phyloP scores from a whole-genome alignment of 2,797 vertebrate genomes.

The Sternarchorhynchus goeldii region DNA sequence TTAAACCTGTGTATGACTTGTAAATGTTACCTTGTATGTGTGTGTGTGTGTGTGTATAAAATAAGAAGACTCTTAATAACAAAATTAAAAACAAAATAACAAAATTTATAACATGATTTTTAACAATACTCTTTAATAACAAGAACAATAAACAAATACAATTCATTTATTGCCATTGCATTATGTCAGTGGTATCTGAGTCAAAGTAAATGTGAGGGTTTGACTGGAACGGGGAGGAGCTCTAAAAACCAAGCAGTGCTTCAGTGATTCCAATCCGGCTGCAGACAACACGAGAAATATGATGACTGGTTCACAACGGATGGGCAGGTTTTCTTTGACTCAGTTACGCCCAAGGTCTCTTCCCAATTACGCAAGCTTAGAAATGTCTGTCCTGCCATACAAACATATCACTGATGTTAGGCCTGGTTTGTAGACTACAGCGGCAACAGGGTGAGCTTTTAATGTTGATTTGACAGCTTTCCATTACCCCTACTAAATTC shows the following conservation, averaged over 20 bases:
- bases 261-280: background rate
- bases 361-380: background rate
- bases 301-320: no score
- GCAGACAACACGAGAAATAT: background rate
- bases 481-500: conserved; percentile 40
- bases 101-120: no score
- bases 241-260: background rate
- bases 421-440: background rate
- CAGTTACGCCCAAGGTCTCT: background rate
- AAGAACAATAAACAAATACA: no score
- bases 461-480: conserved; percentile 40
- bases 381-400: background rate
- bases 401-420: background rate
- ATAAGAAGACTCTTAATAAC: no score
- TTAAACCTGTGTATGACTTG: no score
- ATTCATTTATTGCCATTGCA: no score
- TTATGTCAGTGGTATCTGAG: background rate
- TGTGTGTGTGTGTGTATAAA: no score
- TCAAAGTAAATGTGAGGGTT: background rate
- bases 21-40: no score
- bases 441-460: conserved; percentile 4
- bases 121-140: no score
- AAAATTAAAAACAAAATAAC: no score
- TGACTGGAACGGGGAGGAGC: background rate
- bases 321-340: background rate